phyloP scores from a whole-genome alignment of 2,888 invertebrate species.

The Mythimna pallens region DNA sequence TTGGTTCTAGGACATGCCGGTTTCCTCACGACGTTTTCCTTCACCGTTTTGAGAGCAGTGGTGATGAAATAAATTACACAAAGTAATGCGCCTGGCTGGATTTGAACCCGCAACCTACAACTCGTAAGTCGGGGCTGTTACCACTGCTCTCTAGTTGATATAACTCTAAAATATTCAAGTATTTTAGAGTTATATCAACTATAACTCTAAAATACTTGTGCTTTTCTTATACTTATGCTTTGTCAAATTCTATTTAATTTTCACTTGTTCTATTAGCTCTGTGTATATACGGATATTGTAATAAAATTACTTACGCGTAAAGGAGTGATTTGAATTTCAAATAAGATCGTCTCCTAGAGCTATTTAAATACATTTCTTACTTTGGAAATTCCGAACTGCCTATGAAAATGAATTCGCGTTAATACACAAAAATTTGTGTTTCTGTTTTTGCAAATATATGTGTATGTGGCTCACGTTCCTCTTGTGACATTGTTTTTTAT shows the following conservation, averaged over 20 bases:
- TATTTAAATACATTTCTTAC: constrained; percentile 31
- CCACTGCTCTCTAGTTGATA: neutral
- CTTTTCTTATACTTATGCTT: neutral
- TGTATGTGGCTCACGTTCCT: too few species aligned
- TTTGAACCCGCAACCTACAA: too few species aligned
- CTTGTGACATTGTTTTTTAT: too few species aligned
- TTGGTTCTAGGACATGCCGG: too few species aligned
- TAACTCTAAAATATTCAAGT: neutral
- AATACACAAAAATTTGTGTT: constrained; percentile 3
- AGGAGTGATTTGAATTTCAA: constrained; percentile 48
- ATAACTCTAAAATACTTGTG: too few species aligned
- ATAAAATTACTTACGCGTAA: constrained; percentile 44
- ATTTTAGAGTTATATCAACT: too few species aligned
- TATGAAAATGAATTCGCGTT: constrained; percentile 15
- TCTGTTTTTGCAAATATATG: too few species aligned
- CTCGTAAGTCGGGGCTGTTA: too few species aligned
- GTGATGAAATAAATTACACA: too few species aligned
- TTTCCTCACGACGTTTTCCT: too few species aligned
- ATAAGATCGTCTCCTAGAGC: constrained; percentile 32
- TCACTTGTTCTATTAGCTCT: constrained; percentile 29
- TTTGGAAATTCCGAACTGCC: constrained; percentile 9
- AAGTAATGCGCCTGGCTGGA: too few species aligned
- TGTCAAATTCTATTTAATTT: constrained; percentile 10
- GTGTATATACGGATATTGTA: constrained; percentile 24
- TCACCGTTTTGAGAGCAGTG: too few species aligned